Percentiles rank a stretch among this genome's conserved stretches.
Evolutionary conservation across 2,888 invertebrate species (phyloP).

Genomic region (Trichopria drosophilae): DNA sequence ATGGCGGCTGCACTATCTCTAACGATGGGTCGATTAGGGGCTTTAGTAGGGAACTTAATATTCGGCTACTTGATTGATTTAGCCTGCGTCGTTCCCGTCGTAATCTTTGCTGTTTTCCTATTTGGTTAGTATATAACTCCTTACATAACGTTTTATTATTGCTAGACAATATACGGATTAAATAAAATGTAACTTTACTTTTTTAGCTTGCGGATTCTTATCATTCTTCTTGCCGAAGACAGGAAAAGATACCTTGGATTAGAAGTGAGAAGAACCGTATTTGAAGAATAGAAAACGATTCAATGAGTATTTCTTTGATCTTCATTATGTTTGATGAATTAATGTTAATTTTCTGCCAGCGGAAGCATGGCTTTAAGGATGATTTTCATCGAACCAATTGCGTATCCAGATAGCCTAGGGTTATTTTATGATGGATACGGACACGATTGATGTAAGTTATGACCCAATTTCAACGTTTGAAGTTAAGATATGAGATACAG

Average conservation of each 20-base stretch:
- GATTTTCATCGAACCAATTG: too few relatives aligned
- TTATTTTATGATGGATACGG: too few relatives aligned
- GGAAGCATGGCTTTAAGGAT: too few relatives aligned
- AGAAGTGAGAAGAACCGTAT: too few relatives aligned
- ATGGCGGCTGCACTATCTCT: slow-evolving; percentile 81
- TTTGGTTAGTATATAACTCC: slow-evolving; percentile 65
- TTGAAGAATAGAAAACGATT: too few relatives aligned
- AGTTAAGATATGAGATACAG: too few relatives aligned
- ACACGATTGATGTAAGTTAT: too few relatives aligned
- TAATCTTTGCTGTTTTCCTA: slow-evolving; percentile 73
- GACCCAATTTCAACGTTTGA: too few relatives aligned
- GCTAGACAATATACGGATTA: neutral
- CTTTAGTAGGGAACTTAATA: slow-evolving; percentile 73
- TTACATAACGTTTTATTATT: slow-evolving; percentile 4
- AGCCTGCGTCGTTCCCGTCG: slow-evolving; percentile 75
- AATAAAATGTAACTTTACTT: slow-evolving; percentile 33
- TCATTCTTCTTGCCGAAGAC: slow-evolving; percentile 77
- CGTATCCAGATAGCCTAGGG: too few relatives aligned
- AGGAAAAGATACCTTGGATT: slow-evolving; percentile 73
- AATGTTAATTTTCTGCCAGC: too few relatives aligned
- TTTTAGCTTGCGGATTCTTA: slow-evolving; percentile 72
- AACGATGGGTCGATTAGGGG: slow-evolving; percentile 78
- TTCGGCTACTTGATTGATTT: slow-evolving; percentile 81
- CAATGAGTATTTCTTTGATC: too few relatives aligned
- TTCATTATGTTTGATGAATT: too few relatives aligned